Base-by-base conservation (phyloP, 2,113 vertebrate genomes). In the Alces alces region DNA sequence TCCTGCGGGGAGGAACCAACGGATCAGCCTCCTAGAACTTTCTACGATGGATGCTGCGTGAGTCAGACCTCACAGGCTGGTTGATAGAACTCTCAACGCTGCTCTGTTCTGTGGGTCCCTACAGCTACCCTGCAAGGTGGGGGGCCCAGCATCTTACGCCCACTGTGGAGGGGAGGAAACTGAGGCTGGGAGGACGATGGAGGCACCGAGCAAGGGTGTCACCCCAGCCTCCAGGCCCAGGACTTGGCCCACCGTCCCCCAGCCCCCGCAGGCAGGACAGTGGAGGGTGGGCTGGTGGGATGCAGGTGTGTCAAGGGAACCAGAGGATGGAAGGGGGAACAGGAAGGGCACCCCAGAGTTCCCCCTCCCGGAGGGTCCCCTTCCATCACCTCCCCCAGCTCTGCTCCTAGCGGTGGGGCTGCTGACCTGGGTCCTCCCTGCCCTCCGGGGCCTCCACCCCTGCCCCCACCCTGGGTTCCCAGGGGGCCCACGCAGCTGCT, bases 281-380 rank as follows among this genome's bases (percentile, higher is more conserved):
- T 4, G 2, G 84, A 33, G 43, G 17, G 33, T 1, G 2, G 61
- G 73, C 85, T 30, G 28, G 27, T 16, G 39, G n/a, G 50, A 25
- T 10, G 43, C 21, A 36, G 23, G 9, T 3, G 27, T 36, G 13
- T 13, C 2, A 0, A 0, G 1, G 57, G 8, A 43, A 11, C 8
- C 23, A 16, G 47, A 50, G 52, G 19, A 16, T 7, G 0, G 7
- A 25, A 3, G 52, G 30, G 16, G 43, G 5, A 16, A 5, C 4
- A 2, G 57, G 50, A 36, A 57, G 64, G 52, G 55, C 2, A 11
- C 21, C 6, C 23, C 55, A 7, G 55, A 17, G 14, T 6, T 14
- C 8, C 33, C 61, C 54, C 36, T 33, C 19, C 60, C 4, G 3
- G 27, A n/a, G 36, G 47, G 13, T 9, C 39, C 17, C 50, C n/a